These are phyloP conservation scores for Characodon lateralis DNA, from an alignment of 2,797 vertebrate species.

Conservation along the genomic window DNA sequence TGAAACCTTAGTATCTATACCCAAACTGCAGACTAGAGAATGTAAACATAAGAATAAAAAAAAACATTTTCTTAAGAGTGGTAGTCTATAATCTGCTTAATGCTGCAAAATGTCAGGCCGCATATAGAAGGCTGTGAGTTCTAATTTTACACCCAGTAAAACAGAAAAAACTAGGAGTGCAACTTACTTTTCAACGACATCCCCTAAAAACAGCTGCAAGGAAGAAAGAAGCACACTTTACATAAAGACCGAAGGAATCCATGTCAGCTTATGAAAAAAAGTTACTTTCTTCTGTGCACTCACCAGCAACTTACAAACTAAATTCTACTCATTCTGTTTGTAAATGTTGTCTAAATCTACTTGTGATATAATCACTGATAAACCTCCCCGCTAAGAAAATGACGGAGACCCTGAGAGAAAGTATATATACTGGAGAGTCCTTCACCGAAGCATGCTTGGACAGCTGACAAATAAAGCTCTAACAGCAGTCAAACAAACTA, in stretches of 20 bases:
- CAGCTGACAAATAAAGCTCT: constrained; percentile 71
- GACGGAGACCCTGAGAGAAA: constrained; percentile 56
- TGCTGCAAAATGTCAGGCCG: neutral
- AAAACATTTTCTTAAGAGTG: neutral
- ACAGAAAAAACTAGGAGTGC: neutral
- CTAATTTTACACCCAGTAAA: neutral
- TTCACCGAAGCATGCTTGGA: constrained; percentile 72
- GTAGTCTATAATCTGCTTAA: neutral
- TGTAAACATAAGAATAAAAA: neutral
- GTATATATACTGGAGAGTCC: constrained; percentile 63
- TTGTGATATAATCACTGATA: constrained; percentile 24
- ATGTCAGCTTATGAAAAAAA: neutral
- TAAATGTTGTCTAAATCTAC: constrained; percentile 6
- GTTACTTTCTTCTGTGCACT: neutral
- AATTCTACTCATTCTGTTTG: neutral
- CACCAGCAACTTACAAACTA: neutral
- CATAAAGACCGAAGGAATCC: neutral
- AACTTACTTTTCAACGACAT: neutral
- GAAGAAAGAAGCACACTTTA: neutral
- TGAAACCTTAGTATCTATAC: neutral
- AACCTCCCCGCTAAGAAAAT: constrained; percentile 32
- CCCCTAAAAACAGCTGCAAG: neutral
- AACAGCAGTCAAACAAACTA: constrained; percentile 60
- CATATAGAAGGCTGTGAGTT: neutral
- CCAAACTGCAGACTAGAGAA: neutral